Base-by-base conservation (phyloP, 2,888 invertebrate genomes). In the Sussaba pulchella region DNA sequence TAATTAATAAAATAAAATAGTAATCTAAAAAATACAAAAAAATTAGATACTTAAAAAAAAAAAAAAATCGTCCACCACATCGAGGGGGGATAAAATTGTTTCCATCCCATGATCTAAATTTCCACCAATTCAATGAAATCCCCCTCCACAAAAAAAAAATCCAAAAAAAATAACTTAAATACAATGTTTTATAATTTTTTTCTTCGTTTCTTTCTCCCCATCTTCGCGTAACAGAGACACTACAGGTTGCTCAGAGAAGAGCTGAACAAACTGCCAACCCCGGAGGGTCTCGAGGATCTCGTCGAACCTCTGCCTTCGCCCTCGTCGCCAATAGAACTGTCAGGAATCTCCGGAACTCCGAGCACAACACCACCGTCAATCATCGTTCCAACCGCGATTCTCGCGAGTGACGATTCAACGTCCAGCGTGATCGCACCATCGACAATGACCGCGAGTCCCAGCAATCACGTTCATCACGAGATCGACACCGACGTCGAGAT, bases 191-290 rank as follows among this genome's bases (percentile, higher is more conserved):
- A n/a, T n/a, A n/a, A n/a, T n/a, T n/a, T n/a, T n/a, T n/a, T n/a
- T n/a, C n/a, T n/a, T n/a, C n/a, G n/a, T n/a, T n/a, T n/a, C n/a
- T n/a, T n/a, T n/a, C n/a, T n/a, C n/a, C n/a, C n/a, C 43, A 10
- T 26, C n/a, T n/a, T 31, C 0, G 24, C 1, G 81, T 91, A 93
- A 50, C 94, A 97, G 95, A 95, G 96, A 74, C 96, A 97, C 92
- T 96, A 96, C 92, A 95, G 95, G 85, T 96, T 97, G 89, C 93
- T 98, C 83, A 95, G 97, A 87, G 98, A 98, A 92, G 98, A 98
- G 93, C 93, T 98, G 85, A 94, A 95, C 82, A 97, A 97, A 93
- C 93, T 98, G 91, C 95, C 96, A 88, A 95, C 96, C 39, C 98
- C 98, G 5, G 93, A 95, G 54, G 96, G 96, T 12, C 92, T 96